Conservation (phyloP, 2,113 vertebrate genomes). For the Festucalex cinctus region DNA sequence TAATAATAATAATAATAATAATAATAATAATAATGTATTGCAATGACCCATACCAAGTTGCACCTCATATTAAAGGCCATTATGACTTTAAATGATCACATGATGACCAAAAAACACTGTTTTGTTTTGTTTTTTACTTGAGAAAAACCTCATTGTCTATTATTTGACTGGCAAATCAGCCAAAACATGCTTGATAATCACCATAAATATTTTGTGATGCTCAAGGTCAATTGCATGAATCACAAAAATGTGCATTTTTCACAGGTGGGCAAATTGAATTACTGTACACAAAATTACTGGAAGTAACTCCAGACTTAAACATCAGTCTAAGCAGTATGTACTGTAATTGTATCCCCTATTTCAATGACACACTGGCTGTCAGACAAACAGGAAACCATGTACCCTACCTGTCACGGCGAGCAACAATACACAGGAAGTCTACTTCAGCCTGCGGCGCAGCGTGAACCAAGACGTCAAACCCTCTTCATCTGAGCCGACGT, state of each 20-base stretch:
- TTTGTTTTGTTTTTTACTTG: no score
- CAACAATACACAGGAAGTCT: neutral
- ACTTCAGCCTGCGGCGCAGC: neutral
- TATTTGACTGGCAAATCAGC: neutral
- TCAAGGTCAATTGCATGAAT: neutral
- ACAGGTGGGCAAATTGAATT: neutral
- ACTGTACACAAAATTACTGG: neutral
- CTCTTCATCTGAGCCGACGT: no score
- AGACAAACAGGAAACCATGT: neutral
- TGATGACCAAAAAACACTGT: no score
- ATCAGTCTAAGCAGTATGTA: neutral
- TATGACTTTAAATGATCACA: no score
- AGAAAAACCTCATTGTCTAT: no score
- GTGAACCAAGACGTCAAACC: neutral
- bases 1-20: no score
- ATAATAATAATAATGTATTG: no score
- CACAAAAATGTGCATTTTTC: neutral
- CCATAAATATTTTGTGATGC: neutral
- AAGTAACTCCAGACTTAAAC: neutral
- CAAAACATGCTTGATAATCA: neutral
- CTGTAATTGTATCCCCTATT: neutral
- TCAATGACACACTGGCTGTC: no score
- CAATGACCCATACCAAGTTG: no score
- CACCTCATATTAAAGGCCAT: no score
- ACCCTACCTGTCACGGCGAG: neutral